Evolutionary conservation across 2,888 invertebrate genomes (phyloP), one percentile per base, ranked within the genome.

Genomic region (Clistopyga incitator): DNA sequence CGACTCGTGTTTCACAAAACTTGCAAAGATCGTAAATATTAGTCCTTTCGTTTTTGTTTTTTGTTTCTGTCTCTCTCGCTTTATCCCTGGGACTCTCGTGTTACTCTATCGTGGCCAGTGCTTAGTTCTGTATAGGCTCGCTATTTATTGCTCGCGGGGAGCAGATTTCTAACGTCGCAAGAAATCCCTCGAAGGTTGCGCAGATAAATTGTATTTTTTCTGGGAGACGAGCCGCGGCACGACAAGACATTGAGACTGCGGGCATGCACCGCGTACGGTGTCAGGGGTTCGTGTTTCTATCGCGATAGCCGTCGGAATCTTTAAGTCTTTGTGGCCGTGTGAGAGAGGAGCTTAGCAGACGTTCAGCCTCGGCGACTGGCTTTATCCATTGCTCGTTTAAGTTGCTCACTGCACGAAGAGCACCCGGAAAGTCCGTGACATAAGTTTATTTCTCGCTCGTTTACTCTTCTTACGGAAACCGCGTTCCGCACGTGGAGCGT

Each of bases 1-100:
- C 78, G 81, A 84, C 80, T 84, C 84, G 84, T 84, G 84, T 84
- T 84, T 84, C 84, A 78, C 84, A 74, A 84, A 84, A 84, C 80
- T 84, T 54, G 64, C 84, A 81, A 81, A 81, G 77, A 84, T 84
- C 84, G 84, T 84, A 84, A 84, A 84, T 84, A 81, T 81, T 23
- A 52, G 38, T 65, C 45, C 13, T 71, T 45, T 42, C 52, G n/a
- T n/a, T n/a, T n/a, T n/a, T 79, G 38, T 67, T 65, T 50, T 50
- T 50, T 52, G n/a, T n/a, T n/a, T 67, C 13, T 23, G 15, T 50
- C 47, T 59, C 15, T 72, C 45, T 47, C 45, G 3, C 42, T 71
- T 65, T 50, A 29, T 64, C 15, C 52, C 59, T 56, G 45, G 42
- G 65, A 70, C 77, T 84, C 81, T 84, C 84, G 78, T 74, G 78